phyloP scores from a whole-genome alignment of 2,113 vertebrate genomes.

The Hippoglossus stenolepis region DNA sequence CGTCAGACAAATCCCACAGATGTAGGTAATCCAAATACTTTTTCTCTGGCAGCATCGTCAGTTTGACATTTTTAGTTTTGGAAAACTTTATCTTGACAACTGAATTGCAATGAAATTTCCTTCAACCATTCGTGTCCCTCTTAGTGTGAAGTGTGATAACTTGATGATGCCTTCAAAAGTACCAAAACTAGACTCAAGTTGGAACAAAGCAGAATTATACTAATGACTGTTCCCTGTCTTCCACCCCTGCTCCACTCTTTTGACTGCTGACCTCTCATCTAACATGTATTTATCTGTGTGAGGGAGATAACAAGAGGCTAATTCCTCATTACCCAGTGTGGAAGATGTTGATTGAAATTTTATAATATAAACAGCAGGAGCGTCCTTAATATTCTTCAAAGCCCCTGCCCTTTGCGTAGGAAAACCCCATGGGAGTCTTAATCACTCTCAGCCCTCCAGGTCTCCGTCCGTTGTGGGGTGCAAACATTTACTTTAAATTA shows the following conservation, averaged over 20 bases:
- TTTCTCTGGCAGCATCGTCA: too few relatives aligned
- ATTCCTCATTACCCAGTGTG: conserved; percentile 17
- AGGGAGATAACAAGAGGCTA: conserved; percentile 37
- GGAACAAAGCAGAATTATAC: not conserved
- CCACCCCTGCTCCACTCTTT: not conserved
- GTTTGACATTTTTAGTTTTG: too few relatives aligned
- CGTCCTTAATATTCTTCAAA: conserved; percentile 63
- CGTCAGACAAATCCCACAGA: too few relatives aligned
- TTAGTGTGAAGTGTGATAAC: too few relatives aligned
- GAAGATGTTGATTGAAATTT: conserved; percentile 32
- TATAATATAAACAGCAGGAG: conserved; percentile 19
- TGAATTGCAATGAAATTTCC: too few relatives aligned
- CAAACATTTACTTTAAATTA: conserved; percentile 80
- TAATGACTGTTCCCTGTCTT: not conserved
- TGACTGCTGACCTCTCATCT: conserved; percentile 28
- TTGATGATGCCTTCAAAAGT: too few relatives aligned
- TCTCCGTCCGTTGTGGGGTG: conserved; percentile 24
- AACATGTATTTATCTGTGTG: conserved; percentile 18
- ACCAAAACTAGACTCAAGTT: not conserved
- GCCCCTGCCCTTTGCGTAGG: conserved; percentile 69
- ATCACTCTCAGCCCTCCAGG: conserved; percentile 45
- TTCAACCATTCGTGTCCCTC: too few relatives aligned
- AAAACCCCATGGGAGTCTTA: conserved; percentile 44
- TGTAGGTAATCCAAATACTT: too few relatives aligned
- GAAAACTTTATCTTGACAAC: too few relatives aligned